Evolutionary conservation across 2,113 vertebrate genomes (phyloP).

Genomic region (Lipophrys pholis): DNA sequence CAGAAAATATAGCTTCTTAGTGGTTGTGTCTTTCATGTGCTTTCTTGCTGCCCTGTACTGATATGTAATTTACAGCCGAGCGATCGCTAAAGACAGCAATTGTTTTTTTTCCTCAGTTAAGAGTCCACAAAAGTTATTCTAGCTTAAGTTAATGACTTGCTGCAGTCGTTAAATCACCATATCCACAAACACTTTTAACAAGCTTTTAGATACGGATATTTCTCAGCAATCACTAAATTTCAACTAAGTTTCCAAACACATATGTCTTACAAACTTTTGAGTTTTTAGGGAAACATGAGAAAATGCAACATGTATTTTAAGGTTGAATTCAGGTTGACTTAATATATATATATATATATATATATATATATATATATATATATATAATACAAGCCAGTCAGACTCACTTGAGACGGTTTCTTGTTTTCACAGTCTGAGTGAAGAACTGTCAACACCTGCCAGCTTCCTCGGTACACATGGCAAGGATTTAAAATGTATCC

Average conservation of each 20-base stretch:
- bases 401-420: not conserved
- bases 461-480: conserved; percentile 28
- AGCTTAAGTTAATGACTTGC: conserved; percentile 21
- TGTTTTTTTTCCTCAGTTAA: not conserved
- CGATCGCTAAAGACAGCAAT: conserved; percentile 26
- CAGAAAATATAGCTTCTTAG: conserved; percentile 15
- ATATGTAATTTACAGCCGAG: conserved; percentile 33
- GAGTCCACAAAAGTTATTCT: conserved; percentile 3
- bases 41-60: not conserved
- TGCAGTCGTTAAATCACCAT: not conserved
- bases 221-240: not conserved
- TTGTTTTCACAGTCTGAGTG: conserved; percentile 33
- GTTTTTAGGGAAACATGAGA: not conserved
- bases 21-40: conserved; percentile 7
- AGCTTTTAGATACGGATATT: not conserved
- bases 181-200: conserved; percentile 20
- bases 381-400: not conserved
- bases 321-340: not conserved
- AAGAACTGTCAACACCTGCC: conserved; percentile 44
- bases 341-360: not conserved
- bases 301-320: conserved; percentile 3
- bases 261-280: not conserved
- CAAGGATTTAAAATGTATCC: conserved; percentile 45
- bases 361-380: too few species aligned
- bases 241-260: not conserved